Conservation (phyloP, 2,888 invertebrate genomes). For the Lycocerus yunnanus region DNA sequence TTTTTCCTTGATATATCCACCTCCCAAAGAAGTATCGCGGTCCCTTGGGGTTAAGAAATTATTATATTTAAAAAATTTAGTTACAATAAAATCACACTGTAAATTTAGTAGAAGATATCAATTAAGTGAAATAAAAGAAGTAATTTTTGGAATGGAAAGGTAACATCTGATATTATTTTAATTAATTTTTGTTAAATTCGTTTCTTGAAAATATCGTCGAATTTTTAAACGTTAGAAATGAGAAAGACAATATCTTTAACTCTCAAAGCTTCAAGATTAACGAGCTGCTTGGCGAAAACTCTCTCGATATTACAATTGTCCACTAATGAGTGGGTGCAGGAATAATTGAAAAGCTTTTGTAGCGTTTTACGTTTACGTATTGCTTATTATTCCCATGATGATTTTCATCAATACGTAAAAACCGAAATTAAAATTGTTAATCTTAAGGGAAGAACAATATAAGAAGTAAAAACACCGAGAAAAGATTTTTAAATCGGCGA, state of each 20-base stretch:
- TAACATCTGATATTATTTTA: background rate
- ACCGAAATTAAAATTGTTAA: background rate
- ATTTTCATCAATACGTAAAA: background rate
- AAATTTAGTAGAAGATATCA: no score
- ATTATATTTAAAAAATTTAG: no score
- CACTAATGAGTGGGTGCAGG: conserved; percentile 9
- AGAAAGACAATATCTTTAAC: background rate
- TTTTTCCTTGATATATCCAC: no score
- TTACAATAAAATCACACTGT: no score
- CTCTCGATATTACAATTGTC: conserved; percentile 3
- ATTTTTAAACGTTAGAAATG: background rate
- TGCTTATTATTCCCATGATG: conserved; percentile 11
- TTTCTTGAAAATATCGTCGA: background rate
- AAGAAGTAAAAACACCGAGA: background rate
- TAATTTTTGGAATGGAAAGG: background rate
- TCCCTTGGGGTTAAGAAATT: no score
- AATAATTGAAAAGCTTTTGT: conserved; percentile 19
- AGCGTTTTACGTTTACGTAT: conserved; percentile 10
- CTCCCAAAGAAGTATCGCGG: no score
- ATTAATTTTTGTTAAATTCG: background rate
- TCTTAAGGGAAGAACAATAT: background rate
- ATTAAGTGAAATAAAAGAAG: no score
- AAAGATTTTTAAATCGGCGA: background rate
- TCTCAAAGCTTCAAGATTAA: conserved; percentile 6
- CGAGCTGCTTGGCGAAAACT: background rate